Evolutionary conservation across 2,113 vertebrate species (phyloP).

Genomic region (Planiliza haematocheilus): DNA sequence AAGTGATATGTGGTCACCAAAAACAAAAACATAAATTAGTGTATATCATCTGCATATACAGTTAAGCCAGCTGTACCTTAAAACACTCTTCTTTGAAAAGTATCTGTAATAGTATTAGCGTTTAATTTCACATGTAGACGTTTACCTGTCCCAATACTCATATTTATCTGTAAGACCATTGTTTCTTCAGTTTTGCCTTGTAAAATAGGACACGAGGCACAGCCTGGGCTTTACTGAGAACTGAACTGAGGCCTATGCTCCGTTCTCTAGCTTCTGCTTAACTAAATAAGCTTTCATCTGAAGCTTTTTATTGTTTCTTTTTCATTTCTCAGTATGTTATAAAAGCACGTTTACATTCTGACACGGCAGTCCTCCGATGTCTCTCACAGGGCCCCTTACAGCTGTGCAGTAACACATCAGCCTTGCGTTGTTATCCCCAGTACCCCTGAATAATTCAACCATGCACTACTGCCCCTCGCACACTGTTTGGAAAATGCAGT

Average conservation of each 20-base stretch:
- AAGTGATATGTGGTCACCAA: neutral
- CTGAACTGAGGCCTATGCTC: neutral
- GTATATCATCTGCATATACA: no score
- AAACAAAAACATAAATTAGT: no score
- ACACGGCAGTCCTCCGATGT: conserved; percentile 83
- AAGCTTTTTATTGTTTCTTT: conserved; percentile 69
- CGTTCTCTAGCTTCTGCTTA: conserved; percentile 72
- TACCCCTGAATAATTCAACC: conserved; percentile 93
- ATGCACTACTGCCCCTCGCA: conserved; percentile 87
- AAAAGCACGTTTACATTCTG: conserved; percentile 91
- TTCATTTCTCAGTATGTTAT: conserved; percentile 78
- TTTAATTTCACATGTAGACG: no score
- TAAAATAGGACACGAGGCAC: neutral
- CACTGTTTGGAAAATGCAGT: conserved; percentile 92
- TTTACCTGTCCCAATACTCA: neutral
- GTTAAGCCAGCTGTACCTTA: no score
- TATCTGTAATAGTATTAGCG: no score
- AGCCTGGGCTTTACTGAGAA: neutral
- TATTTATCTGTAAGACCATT: neutral
- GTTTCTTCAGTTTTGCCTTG: neutral
- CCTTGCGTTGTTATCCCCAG: conserved; percentile 85
- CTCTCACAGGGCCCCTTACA: conserved; percentile 88
- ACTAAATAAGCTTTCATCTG: conserved; percentile 86
- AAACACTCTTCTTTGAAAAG: no score
- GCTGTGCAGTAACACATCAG: conserved; percentile 83